Evolutionary conservation across 2,113 vertebrate species (phyloP), one percentile per base, ranked within the genome.

Genomic region (Arenaria interpres): DNA sequence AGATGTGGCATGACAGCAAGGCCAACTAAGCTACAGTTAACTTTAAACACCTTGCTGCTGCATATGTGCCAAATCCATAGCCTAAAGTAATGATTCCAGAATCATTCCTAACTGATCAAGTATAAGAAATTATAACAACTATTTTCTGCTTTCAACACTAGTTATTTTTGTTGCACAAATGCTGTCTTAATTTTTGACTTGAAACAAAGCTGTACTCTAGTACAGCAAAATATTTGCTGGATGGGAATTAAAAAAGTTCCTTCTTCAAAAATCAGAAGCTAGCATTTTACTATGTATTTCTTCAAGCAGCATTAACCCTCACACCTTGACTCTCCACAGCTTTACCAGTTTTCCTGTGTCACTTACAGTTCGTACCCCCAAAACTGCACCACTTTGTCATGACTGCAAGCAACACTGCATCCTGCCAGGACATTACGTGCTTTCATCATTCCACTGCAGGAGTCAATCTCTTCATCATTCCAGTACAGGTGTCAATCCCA

Each of bases 1-100:
- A 85, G 6, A 12, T 24, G 10, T 27, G 8, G 10, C 10, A 74
- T 14, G 33, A 43, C 18, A 64, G 2, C 10, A n/a, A 0, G 0
- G 11, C 37, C 66, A 88, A 75, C 17, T 28, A 62, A 80, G 20
- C 17, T 56, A 51, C 5, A 35, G 10, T 9, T 41, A n/a, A 39
- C n/a, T 78, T 81, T 23, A 63, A 89, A 67, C 12, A 77, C 11
- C 7, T 45, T 76, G 37, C 54, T 71, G 22, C 23, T 45, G 24
- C 3, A 1, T 12, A 30, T 12, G 14, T 45, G 56, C 23, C 56
- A 89, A 78, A 79, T 39, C 16, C 10, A 63, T 16, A 54, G 27
- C 24, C 30, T 46, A 77, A 76, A 94, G 68, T 16, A 87, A 59
- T 27, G 5, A 64, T 41, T 23, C 7, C 27, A 57, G 9, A 83